A percentile compares a stretch with the other conserved stretches of the same genome.
Conservation (phyloP, 2,888 invertebrate species). For the Lepidonotus clava region DNA sequence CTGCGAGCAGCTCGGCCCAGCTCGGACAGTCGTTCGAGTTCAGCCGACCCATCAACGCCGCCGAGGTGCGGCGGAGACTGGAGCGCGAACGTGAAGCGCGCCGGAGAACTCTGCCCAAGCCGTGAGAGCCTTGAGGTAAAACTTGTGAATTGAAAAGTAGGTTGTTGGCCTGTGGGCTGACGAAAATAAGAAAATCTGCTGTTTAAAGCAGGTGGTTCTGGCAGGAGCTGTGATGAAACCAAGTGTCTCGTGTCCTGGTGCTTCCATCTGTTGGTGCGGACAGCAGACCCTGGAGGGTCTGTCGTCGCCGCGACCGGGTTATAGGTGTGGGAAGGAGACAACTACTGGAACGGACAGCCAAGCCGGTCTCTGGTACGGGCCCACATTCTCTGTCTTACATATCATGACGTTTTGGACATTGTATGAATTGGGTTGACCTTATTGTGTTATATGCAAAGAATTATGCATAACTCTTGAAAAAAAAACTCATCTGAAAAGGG, state of each 20-base stretch:
- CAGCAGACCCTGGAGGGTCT: neutral
- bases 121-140: neutral
- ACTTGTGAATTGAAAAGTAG: neutral
- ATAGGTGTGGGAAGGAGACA: no score
- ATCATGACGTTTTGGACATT: neutral
- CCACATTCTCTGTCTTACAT: neutral
- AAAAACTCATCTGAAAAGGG: no score
- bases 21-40: neutral
- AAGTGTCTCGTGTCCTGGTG: neutral
- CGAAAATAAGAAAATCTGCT: neutral
- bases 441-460: no score
- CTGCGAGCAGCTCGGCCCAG: neutral
- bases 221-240: slow-evolving; percentile 16
- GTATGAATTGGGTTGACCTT: no score
- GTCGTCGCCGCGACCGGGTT: neutral
- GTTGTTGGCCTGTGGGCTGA: neutral
- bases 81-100: slow-evolving; percentile 29
- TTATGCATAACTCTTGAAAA: no score
- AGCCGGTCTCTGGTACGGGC: neutral
- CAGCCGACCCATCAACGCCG: slow-evolving; percentile 27
- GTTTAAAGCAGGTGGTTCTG: neutral
- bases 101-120: neutral
- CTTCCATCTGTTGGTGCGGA: slow-evolving; percentile 13
- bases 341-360: no score
- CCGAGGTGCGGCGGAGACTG: slow-evolving; percentile 9